These are phyloP conservation scores for Genyomyrus donnyi DNA, from an alignment of 2,113 vertebrate genomes.

Conservation along the genomic window DNA sequence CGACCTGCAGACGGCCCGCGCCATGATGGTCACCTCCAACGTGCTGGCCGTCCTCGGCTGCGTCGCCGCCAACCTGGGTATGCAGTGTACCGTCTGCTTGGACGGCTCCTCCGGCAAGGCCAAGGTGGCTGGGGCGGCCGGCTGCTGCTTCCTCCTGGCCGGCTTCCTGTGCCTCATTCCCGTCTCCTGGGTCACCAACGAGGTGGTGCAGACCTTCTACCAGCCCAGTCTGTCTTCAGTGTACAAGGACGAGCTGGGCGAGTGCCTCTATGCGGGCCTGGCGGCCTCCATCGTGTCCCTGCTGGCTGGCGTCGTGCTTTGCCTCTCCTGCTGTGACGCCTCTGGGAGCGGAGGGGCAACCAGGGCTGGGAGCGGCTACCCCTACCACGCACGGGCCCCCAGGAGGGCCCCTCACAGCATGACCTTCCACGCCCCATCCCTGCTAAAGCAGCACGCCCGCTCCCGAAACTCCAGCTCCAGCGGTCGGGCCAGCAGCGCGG, in stretches of 20 bases:
- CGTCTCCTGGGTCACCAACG: conserved; percentile 81
- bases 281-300: conserved; percentile 74
- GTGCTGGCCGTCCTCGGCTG: conserved; percentile 72
- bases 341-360: conserved; percentile 22
- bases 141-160: conserved; percentile 64
- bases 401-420: conserved; percentile 37
- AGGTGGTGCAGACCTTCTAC: conserved; percentile 83
- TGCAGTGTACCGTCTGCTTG: conserved; percentile 88
- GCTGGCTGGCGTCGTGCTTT: conserved; percentile 76
- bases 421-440: conserved; percentile 46
- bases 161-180: conserved; percentile 84
- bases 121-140: conserved; percentile 68
- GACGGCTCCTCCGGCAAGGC: conserved; percentile 66
- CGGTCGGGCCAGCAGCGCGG: background rate
- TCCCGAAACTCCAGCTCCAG: conserved; percentile 36
- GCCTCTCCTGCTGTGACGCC: conserved; percentile 64
- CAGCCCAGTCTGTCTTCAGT: conserved; percentile 67
- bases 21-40: conserved; percentile 85
- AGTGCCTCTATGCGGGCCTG: conserved; percentile 83
- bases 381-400: conserved; percentile 40
- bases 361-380: conserved; percentile 46
- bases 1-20: conserved; percentile 79
- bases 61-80: conserved; percentile 64
- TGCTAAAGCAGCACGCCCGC: conserved; percentile 43
- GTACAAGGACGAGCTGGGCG: conserved; percentile 84